Evolutionary conservation across 2,113 vertebrate species (phyloP).

Genomic region (Rhinopithecus roxellana): DNA sequence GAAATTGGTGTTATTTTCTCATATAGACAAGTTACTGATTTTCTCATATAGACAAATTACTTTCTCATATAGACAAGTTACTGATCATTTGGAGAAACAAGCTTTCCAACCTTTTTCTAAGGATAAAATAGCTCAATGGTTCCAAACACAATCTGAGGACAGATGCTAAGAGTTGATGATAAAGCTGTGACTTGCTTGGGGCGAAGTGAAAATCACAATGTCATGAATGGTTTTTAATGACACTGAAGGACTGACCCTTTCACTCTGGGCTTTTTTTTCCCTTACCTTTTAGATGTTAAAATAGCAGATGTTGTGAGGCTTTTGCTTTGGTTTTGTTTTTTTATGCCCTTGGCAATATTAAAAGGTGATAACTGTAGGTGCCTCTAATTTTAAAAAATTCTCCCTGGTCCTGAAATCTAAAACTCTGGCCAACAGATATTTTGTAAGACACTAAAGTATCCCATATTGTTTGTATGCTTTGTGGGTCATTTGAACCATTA

Average conservation of each 20-base stretch:
- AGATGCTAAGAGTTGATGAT: not conserved
- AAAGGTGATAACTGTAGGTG: not conserved
- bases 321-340: conserved; percentile 26
- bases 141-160: not conserved
- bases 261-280: not conserved
- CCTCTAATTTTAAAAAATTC: not conserved
- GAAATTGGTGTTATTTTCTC: not conserved
- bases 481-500: not conserved
- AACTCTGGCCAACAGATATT: not conserved
- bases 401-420: not conserved
- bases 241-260: not conserved
- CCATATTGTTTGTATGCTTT: not conserved
- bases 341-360: conserved; percentile 25
- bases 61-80: not conserved
- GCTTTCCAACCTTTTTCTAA: not conserved
- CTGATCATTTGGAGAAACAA: not conserved
- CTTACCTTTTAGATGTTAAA: conserved; percentile 22
- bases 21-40: not conserved
- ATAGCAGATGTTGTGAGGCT: conserved; percentile 8
- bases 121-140: not conserved
- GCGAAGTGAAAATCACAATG: not conserved
- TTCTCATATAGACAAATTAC: not conserved
- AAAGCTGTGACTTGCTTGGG: conserved; percentile 4
- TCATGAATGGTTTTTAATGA: conserved; percentile 25
- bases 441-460: not conserved